A percentile compares a stretch with the other conserved stretches of the same genome.
Conservation (phyloP, 2,797 vertebrate species). For the Platalea minor region DNA sequence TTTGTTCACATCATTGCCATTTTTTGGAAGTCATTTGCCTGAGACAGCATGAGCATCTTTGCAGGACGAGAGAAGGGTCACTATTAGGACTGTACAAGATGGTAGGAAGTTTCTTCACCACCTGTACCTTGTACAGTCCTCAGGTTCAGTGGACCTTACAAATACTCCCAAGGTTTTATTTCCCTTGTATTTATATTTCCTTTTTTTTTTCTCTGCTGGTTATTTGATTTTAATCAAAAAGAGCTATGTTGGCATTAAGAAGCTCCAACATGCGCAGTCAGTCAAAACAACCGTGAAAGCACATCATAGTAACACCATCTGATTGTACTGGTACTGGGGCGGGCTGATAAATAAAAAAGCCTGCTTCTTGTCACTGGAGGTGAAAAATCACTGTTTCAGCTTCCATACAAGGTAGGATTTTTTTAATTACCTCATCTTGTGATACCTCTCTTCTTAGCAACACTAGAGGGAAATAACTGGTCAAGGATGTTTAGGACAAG, state of each 20-base stretch:
- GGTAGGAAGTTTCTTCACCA: neutral
- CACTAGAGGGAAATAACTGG: neutral
- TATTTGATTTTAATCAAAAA: neutral
- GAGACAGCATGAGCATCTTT: neutral
- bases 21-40: neutral
- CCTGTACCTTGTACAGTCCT: neutral
- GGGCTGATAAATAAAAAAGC: neutral
- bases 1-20: neutral
- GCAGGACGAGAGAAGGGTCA: neutral
- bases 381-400: neutral
- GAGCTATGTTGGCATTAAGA: neutral
- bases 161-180: neutral
- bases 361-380: neutral
- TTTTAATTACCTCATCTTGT: neutral
- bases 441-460: neutral
- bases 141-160: neutral
- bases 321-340: neutral
- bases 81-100: neutral
- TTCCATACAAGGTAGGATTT: neutral
- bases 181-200: neutral
- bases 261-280: neutral
- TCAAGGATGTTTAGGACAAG: neutral
- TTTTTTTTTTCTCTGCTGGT: neutral
- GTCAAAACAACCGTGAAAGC: neutral
- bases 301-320: neutral